Evolutionary conservation across 2,113 vertebrate species (phyloP).

Genomic region (Etia nguti): DNA sequence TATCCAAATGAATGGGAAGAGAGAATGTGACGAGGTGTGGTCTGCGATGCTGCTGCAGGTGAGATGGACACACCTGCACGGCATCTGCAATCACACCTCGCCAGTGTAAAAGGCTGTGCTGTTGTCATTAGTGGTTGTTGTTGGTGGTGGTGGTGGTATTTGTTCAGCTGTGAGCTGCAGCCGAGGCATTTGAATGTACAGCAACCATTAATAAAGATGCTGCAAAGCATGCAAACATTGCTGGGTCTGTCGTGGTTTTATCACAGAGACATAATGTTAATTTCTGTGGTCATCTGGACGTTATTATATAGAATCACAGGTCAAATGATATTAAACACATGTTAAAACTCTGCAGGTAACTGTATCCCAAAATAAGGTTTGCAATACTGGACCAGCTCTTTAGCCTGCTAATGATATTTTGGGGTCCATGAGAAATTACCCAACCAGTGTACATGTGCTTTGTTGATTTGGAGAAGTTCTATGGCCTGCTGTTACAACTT

Average conservation of each 20-base stretch:
- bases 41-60: background rate
- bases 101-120: background rate
- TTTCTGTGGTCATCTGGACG: background rate
- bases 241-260: no score
- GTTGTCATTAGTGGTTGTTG: no score
- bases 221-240: no score
- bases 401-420: background rate
- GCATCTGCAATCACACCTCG: background rate
- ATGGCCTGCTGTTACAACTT: background rate
- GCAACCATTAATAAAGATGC: no score
- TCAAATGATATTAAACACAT: background rate
- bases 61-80: background rate
- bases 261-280: background rate
- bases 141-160: no score
- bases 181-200: no score
- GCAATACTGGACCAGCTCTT: background rate
- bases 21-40: background rate
- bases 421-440: background rate
- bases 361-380: background rate
- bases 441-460: background rate
- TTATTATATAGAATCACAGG: background rate
- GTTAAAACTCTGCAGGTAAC: background rate
- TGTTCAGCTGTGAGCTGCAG: no score
- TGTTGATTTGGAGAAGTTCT: background rate
- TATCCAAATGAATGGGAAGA: background rate